phyloP scores from a whole-genome alignment of 2,113 vertebrate species.

The Sterna hirundo region DNA sequence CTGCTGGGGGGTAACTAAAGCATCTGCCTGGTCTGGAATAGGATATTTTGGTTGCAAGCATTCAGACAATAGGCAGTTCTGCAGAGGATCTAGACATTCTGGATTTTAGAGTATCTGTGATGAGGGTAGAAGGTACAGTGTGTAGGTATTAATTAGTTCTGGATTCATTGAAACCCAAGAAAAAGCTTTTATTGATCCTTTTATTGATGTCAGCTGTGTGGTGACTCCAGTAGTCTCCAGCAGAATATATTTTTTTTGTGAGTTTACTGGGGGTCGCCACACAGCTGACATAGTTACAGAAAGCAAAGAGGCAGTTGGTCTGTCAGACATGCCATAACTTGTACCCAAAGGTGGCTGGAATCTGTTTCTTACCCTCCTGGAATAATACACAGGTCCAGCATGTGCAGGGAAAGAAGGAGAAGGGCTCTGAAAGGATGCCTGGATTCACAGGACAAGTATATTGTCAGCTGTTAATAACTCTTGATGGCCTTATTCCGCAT shows the following conservation, averaged over 20 bases:
- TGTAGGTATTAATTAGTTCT: background rate
- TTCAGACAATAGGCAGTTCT: background rate
- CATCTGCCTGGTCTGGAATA: background rate
- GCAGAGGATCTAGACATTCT: background rate
- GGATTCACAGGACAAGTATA: background rate
- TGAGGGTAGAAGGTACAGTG: background rate
- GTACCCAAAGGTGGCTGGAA: background rate
- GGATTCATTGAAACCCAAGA: background rate
- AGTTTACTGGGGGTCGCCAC: background rate
- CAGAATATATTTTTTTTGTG: background rate
- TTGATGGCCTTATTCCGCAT: background rate
- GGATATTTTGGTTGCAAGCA: background rate
- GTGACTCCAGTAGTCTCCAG: background rate
- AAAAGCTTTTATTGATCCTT: background rate
- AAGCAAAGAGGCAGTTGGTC: background rate
- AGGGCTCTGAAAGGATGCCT: background rate
- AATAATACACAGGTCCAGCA: background rate
- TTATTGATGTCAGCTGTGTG: background rate
- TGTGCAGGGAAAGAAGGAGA: background rate
- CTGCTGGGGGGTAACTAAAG: background rate
- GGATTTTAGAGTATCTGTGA: background rate
- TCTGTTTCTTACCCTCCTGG: background rate
- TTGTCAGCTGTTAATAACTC: background rate
- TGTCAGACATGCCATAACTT: background rate
- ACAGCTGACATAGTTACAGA: background rate